phyloP scores from a whole-genome alignment of 2,113 vertebrate genomes.

The Saccopteryx leptura region DNA sequence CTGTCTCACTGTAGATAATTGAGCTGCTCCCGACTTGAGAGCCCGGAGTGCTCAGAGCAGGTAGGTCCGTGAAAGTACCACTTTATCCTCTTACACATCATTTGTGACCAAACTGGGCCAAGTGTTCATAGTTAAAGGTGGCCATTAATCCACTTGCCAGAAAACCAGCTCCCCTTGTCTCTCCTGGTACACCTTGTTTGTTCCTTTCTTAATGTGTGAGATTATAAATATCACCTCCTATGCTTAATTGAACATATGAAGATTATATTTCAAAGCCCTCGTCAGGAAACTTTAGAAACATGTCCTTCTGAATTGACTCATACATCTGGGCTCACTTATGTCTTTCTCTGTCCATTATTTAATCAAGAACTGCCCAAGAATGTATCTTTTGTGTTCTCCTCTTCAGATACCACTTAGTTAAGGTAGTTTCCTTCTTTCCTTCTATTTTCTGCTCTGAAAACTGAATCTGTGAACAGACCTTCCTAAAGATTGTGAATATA shows the following conservation, averaged over 20 bases:
- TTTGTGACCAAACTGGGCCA: background rate
- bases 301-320: background rate
- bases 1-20: conserved; percentile 17
- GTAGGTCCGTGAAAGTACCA: background rate
- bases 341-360: background rate
- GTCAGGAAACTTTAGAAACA: background rate
- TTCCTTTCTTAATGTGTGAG: background rate
- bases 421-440: background rate
- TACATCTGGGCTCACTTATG: background rate
- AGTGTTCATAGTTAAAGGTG: background rate
- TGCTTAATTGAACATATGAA: background rate
- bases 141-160: background rate
- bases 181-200: background rate
- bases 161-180: background rate
- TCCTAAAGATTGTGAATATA: background rate
- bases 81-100: background rate
- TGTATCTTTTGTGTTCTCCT: background rate
- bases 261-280: background rate
- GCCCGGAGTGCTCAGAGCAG: background rate
- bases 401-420: background rate
- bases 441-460: conserved; percentile 45
- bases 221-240: background rate
- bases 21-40: background rate
- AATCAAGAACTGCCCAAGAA: background rate
- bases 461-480: background rate